Base-by-base conservation (phyloP, 1,140 invertebrate species). In the Pollicipes pollicipes region DNA sequence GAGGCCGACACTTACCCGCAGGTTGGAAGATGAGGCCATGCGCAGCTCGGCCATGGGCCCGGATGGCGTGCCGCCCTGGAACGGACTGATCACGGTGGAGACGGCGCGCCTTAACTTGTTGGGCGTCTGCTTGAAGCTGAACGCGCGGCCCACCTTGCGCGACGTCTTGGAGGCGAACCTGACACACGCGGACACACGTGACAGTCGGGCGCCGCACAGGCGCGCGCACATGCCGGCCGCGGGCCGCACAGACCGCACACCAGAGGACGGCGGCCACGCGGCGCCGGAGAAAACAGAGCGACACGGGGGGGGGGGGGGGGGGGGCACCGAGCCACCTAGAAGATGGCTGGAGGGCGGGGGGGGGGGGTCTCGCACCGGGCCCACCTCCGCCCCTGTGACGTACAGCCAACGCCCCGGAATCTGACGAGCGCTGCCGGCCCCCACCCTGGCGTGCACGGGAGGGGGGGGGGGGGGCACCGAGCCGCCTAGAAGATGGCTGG, bases 41-140 rank as follows among this genome's bases (percentile, higher is more conserved):
- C 70, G 72, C 68, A 73, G 67, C 74, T 73, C 72, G 13, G 70
- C 68, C 64, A 69, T 67, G 28, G 66, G 69, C 45, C 72, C 73
- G 68, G 73, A 71, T 10, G 72, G 70, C 21, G 70, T 76, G 66
- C 70, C 72, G 63, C 63, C 63, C 63, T 64, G 63, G 69, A 76
- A 73, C 45, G 91, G 91, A 74, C 91, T 93, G 88, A 94, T 93
- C 84, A 93, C 89, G n/a, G 91, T 92, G 21, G 92, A 95, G 77
- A 96, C 89, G 4, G 94, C 93, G 69, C 93, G 84, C 81, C 95
- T 96, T 74, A 96, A 78, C 81, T 93, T 94, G 69, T 88, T 91
- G 29, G 93, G 93, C 10, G 93, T 96, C 81, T 93, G 93, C 80
- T 93, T 95, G 79, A 96, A 93, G 70, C 93, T 95, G 76, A 97